Evolutionary conservation across 1,140 invertebrate species (phyloP).

Genomic region (Calycopis cecrops): DNA sequence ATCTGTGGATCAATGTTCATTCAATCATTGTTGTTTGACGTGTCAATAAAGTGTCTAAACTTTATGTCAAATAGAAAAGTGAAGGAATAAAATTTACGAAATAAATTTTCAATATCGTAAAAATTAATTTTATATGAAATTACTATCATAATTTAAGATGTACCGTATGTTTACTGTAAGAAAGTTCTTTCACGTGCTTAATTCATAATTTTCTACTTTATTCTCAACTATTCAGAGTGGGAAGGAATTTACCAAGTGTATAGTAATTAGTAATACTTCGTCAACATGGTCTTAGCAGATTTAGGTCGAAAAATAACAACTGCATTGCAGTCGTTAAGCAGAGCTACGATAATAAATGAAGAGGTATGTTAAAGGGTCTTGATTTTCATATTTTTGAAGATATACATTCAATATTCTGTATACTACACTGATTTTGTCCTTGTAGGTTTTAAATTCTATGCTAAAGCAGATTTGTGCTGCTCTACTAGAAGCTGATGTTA

Average conservation of each 20-base stretch:
- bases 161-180: background rate
- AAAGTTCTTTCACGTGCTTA: background rate
- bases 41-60: slow-evolving; percentile 13
- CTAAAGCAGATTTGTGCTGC: slow-evolving; percentile 99
- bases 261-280: slow-evolving; percentile 27
- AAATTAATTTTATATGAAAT: slow-evolving; percentile 1
- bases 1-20: too few species aligned
- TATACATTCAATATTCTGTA: too few species aligned
- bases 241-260: slow-evolving; percentile 12
- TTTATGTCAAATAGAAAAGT: slow-evolving; percentile 13
- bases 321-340: slow-evolving; percentile 96
- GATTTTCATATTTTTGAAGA: too few species aligned
- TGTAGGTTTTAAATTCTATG: slow-evolving; percentile 97
- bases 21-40: slow-evolving; percentile 2
- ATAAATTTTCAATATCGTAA: slow-evolving; percentile 6
- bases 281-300: slow-evolving; percentile 98
- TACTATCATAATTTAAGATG: background rate
- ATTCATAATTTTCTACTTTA: background rate
- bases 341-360: slow-evolving; percentile 99
- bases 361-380: slow-evolving; percentile 79
- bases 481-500: slow-evolving; percentile 98
- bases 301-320: slow-evolving; percentile 99
- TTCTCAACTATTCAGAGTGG: background rate
- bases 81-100: slow-evolving; percentile 1
- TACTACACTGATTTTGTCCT: slow-evolving; percentile 18